phyloP scores from a whole-genome alignment of 1,140 invertebrate species.

The Pseudachorutes palmiensis region DNA sequence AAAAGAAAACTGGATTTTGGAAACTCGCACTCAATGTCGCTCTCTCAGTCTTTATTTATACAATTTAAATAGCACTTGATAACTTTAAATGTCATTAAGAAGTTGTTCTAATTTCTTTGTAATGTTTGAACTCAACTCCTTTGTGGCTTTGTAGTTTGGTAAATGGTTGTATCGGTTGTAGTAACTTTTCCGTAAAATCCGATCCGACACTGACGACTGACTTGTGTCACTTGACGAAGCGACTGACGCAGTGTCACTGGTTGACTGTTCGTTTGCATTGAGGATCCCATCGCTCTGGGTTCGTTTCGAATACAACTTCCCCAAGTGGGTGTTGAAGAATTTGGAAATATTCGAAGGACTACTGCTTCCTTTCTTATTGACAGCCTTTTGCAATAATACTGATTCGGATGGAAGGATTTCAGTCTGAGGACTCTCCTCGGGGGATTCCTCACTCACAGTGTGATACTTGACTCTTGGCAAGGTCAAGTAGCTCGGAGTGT shows the following conservation, averaged over 20 bases:
- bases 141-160: constrained; percentile 1
- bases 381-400: constrained; percentile 31
- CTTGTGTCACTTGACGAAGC: not conserved
- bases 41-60: too few relatives aligned
- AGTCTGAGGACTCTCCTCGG: not conserved
- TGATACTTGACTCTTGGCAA: not conserved
- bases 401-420: constrained; percentile 22
- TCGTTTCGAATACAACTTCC: not conserved
- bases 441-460: not conserved
- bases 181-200: constrained; percentile 78
- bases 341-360: constrained; percentile 7
- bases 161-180: constrained; percentile 67
- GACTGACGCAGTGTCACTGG: not conserved
- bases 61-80: too few relatives aligned
- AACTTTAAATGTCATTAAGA: constrained; percentile 4
- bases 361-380: constrained; percentile 30
- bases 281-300: not conserved
- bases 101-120: constrained; percentile 2
- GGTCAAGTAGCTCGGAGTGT: constrained; percentile 8
- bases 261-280: not conserved
- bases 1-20: too few relatives aligned
- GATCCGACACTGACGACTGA: constrained; percentile 61
- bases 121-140: constrained; percentile 4
- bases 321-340: not conserved
- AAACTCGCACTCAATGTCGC: too few relatives aligned